phyloP scores from a whole-genome alignment of 2,888 invertebrate species.

The Tetramorium bicarinatum region DNA sequence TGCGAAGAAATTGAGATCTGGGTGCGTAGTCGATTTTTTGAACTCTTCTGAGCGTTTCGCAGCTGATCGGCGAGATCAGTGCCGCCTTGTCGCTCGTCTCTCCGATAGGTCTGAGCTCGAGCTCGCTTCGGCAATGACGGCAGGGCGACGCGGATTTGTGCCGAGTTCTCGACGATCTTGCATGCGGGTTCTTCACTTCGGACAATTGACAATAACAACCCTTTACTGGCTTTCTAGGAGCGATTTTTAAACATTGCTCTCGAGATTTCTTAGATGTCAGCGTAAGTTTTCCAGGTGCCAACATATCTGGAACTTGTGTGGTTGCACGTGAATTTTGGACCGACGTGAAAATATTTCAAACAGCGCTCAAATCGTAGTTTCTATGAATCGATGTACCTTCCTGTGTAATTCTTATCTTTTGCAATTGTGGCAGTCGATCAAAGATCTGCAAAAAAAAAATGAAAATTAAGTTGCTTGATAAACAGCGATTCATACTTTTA shows the following conservation, averaged over 20 bases:
- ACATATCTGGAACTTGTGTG: conserved; percentile 61
- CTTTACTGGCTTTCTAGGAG: conserved; percentile 75
- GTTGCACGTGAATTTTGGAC: neutral
- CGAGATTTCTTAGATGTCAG: conserved; percentile 74
- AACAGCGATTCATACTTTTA: neutral
- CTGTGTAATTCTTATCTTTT: neutral
- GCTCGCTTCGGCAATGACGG: conserved; percentile 65
- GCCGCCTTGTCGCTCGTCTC: conserved; percentile 15
- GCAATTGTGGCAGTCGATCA: neutral
- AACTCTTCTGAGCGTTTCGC: conserved; percentile 76
- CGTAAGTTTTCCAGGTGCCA: conserved; percentile 68
- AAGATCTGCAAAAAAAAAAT: conserved; percentile 41
- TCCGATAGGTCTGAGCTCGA: conserved; percentile 47
- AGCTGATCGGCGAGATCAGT: conserved; percentile 67
- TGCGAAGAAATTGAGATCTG: conserved; percentile 80
- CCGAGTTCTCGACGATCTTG: conserved; percentile 60
- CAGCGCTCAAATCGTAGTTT: conserved; percentile 70
- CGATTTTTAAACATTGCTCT: neutral
- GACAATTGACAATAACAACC: conserved; percentile 79
- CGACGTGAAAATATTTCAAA: conserved; percentile 60
- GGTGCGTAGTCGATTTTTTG: conserved; percentile 79
- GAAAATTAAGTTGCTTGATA: neutral
- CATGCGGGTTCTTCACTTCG: conserved; percentile 64
- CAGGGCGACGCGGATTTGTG: conserved; percentile 62
- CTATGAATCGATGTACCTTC: conserved; percentile 62